Evolutionary conservation across 2,888 invertebrate species (phyloP).

Genomic region (Gymnoscelis rufifasciata): DNA sequence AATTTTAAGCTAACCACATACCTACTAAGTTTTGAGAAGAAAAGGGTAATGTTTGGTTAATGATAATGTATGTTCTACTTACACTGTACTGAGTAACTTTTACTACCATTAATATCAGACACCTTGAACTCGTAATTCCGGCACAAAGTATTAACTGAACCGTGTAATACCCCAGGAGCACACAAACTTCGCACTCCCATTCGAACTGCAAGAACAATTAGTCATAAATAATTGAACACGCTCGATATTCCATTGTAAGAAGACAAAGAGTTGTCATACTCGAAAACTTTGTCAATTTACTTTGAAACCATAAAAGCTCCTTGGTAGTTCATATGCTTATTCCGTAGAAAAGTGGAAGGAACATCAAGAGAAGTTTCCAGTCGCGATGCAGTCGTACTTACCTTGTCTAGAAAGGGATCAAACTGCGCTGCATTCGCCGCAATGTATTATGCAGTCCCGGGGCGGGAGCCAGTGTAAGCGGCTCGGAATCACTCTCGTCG

Average conservation of each 20-base stretch:
- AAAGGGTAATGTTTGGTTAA: slow-evolving; percentile 1
- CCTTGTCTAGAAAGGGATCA: slow-evolving; percentile 76
- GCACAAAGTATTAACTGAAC: slow-evolving; percentile 35
- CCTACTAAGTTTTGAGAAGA: neutral
- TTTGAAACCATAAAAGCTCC: slow-evolving; percentile 62
- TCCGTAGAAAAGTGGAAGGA: slow-evolving; percentile 66
- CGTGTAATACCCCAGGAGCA: slow-evolving; percentile 37
- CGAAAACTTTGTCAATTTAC: slow-evolving; percentile 72
- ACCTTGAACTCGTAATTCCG: slow-evolving; percentile 31
- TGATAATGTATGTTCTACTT: slow-evolving; percentile 2
- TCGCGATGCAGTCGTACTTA: slow-evolving; percentile 65
- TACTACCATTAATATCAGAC: slow-evolving; percentile 23
- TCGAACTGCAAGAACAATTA: slow-evolving; percentile 59
- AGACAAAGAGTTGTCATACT: slow-evolving; percentile 68
- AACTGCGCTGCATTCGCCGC: slow-evolving; percentile 75
- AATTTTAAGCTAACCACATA: too few relatives aligned
- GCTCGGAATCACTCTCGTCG: slow-evolving; percentile 65
- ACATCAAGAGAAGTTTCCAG: slow-evolving; percentile 69
- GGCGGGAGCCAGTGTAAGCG: slow-evolving; percentile 64
- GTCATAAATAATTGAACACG: slow-evolving; percentile 68
- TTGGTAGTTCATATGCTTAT: slow-evolving; percentile 63
- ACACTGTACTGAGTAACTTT: slow-evolving; percentile 15
- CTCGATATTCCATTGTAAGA: slow-evolving; percentile 63
- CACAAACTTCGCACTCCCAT: slow-evolving; percentile 36
- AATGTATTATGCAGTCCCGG: slow-evolving; percentile 75